Conservation (phyloP, 2,797 vertebrate species). For the Atherinosoma microstoma region DNA sequence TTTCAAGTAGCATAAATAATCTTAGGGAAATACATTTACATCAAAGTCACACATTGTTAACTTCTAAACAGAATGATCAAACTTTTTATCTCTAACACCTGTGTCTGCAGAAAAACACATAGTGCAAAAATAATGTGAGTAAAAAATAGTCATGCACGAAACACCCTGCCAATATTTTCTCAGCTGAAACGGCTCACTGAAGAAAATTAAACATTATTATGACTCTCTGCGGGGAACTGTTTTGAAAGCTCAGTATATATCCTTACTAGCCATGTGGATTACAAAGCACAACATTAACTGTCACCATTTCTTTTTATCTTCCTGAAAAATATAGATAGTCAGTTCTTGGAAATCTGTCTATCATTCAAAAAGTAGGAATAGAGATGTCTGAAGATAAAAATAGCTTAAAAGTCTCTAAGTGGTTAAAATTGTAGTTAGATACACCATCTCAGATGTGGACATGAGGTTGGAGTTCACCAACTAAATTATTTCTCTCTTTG, state of each 20-base stretch:
- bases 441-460: conserved; percentile 22
- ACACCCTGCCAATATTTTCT: neutral
- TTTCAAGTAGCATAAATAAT: neutral
- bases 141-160: conserved; percentile 3
- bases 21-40: neutral
- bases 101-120: neutral
- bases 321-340: conserved; percentile 15
- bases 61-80: neutral
- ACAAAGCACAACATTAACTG: too few relatives aligned
- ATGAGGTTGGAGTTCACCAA: conserved; percentile 49
- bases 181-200: conserved; percentile 25
- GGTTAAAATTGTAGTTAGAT: conserved; percentile 19
- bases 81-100: neutral
- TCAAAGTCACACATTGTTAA: neutral
- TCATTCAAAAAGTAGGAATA: conserved; percentile 1
- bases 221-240: neutral
- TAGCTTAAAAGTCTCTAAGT: neutral
- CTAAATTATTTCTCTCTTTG: conserved; percentile 59
- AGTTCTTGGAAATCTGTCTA: conserved; percentile 4
- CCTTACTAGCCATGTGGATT: conserved; percentile 1
- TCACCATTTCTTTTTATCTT: conserved; percentile 25
- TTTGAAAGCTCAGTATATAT: too few relatives aligned
- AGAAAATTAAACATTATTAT: conserved; percentile 34
- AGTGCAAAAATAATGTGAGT: conserved; percentile 13
- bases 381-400: conserved; percentile 10